These are phyloP conservation scores for Ptilodon capucinus DNA, from an alignment of 2,888 invertebrate species.

Conservation along the genomic window DNA sequence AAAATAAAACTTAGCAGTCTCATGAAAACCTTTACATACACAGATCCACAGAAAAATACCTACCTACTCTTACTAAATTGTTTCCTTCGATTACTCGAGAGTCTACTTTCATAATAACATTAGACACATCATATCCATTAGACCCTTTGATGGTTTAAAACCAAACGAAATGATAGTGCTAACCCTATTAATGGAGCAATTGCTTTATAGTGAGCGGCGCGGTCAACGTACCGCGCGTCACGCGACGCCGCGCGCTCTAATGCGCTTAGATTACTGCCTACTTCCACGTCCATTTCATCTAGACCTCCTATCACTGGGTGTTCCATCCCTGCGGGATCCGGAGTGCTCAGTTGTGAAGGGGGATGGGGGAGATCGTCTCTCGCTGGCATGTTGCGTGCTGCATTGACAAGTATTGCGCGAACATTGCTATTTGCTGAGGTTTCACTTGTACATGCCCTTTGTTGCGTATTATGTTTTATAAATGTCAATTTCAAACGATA, in stretches of 20 bases:
- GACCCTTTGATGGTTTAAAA: conserved; percentile 1
- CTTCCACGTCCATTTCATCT: conserved; percentile 46
- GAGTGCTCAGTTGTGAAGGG: conserved; percentile 1
- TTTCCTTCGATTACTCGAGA: not conserved
- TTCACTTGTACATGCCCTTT: conserved; percentile 48
- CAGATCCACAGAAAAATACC: too few relatives aligned
- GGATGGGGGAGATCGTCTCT: conserved; percentile 34
- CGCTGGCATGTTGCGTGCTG: conserved; percentile 40
- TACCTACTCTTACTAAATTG: not conserved
- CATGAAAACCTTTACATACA: too few relatives aligned
- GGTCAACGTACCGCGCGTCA: conserved; percentile 77
- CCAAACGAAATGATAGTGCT: conserved; percentile 37
- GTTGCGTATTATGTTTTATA: conserved; percentile 2
- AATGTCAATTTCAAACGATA: not conserved
- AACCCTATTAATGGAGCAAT: conserved; percentile 71
- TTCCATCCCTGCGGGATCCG: conserved; percentile 12
- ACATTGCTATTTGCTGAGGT: conserved; percentile 66
- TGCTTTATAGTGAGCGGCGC: conserved; percentile 64
- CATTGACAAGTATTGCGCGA: conserved; percentile 64
- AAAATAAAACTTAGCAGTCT: too few relatives aligned
- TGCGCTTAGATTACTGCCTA: conserved; percentile 78
- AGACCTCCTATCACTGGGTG: conserved; percentile 34
- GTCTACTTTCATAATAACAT: not conserved
- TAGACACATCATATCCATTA: not conserved
- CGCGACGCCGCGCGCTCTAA: conserved; percentile 74